A percentile compares a stretch with the other conserved stretches of the same genome.
Evolutionary conservation across 2,888 invertebrate species (phyloP).

Genomic region (Oscheius sp.): DNA sequence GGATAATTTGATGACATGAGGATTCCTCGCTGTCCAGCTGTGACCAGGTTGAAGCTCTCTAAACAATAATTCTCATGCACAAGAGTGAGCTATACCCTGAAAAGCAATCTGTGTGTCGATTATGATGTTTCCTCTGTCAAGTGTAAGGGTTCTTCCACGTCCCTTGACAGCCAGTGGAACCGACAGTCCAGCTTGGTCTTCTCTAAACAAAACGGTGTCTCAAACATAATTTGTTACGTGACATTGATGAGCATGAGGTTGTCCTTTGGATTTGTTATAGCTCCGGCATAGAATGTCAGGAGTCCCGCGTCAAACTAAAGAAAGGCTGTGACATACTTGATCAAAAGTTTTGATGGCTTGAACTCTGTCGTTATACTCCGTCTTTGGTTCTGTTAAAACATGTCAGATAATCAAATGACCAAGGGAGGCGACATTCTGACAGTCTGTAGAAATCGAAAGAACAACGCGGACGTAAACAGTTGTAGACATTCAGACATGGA

Average conservation of each 20-base stretch:
- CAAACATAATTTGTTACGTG: not conserved
- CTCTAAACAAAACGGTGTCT: not conserved
- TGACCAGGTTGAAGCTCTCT: not conserved
- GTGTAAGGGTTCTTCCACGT: not conserved
- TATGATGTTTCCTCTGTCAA: not conserved
- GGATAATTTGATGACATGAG: constrained; percentile 15
- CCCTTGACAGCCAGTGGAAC: constrained; percentile 5
- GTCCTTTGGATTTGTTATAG: not conserved
- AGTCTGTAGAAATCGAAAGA: no score
- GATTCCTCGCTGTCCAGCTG: not conserved
- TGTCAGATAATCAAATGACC: no score
- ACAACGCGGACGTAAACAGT: no score
- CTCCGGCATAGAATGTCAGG: constrained; percentile 19
- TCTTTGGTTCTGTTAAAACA: no score
- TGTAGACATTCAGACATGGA: no score
- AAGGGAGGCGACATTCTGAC: no score
- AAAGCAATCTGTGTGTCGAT: not conserved
- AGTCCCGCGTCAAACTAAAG: not conserved
- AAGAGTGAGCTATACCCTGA: not conserved
- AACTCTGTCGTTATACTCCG: no score
- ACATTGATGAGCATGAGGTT: not conserved
- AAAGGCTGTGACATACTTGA: no score
- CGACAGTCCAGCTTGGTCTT: not conserved
- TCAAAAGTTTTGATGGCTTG: no score
- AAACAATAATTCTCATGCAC: not conserved